Percentiles rank a stretch among this genome's conserved stretches.
These are phyloP conservation scores for Rhamnusium bicolor DNA, from an alignment of 2,888 invertebrate genomes.

Conservation along the genomic window DNA sequence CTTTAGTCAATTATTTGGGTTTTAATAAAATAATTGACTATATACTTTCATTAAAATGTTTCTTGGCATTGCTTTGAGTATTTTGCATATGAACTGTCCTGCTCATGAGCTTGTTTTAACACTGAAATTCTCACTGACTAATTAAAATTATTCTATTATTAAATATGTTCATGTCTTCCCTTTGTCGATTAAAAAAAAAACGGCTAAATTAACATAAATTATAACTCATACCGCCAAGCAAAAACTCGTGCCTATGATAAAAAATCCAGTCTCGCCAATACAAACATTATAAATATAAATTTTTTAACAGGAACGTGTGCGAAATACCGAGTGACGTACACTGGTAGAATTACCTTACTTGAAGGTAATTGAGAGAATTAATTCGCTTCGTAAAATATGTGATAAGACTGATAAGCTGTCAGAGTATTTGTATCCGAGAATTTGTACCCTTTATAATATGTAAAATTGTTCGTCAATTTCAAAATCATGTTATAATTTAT, in stretches of 20 bases:
- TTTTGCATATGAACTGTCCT: background rate
- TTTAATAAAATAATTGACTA: too few species aligned
- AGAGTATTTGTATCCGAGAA: background rate
- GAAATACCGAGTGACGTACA: background rate
- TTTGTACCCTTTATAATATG: background rate
- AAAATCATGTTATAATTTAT: background rate
- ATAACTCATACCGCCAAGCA: background rate
- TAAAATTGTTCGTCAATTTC: background rate
- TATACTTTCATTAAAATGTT: background rate
- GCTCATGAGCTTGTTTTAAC: background rate
- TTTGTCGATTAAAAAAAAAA: background rate
- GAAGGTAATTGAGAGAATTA: background rate
- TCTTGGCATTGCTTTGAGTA: background rate
- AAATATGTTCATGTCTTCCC: background rate
- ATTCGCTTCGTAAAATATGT: background rate
- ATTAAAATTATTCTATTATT: background rate
- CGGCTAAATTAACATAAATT: background rate
- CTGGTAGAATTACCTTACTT: background rate
- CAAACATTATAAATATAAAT: background rate
- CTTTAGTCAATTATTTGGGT: too few species aligned
- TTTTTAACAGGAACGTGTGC: background rate
- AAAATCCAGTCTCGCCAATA: background rate
- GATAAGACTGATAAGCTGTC: background rate
- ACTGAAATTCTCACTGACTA: background rate
- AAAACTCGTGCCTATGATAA: background rate